phyloP scores from a whole-genome alignment of 1,140 invertebrate species.

The Mesaphorura yosii region DNA sequence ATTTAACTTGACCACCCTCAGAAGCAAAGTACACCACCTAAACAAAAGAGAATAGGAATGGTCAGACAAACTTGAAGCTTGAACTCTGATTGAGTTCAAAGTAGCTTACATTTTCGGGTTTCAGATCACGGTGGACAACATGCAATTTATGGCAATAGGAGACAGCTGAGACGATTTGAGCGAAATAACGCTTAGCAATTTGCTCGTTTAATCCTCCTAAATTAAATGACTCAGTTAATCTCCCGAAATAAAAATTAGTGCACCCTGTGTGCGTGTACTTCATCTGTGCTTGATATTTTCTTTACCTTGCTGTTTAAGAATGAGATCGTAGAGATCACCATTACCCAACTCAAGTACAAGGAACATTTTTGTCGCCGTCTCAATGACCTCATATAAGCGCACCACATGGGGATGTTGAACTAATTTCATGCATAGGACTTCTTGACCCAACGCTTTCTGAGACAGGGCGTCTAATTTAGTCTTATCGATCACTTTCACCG shows the following conservation, averaged over 20 bases:
- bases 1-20: conserved; percentile 75
- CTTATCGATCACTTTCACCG: conserved; percentile 80
- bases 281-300: too few relatives aligned
- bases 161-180: conserved; percentile 36
- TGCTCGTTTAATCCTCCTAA: conserved; percentile 46
- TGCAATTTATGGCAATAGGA: conserved; percentile 76
- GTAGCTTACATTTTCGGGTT: conserved; percentile 38
- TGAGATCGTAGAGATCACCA: conserved; percentile 98
- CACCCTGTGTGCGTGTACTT: too few relatives aligned
- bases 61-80: too few relatives aligned
- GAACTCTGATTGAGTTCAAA: too few relatives aligned
- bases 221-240: neutral
- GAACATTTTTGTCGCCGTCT: conserved; percentile 91
- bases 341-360: conserved; percentile 96
- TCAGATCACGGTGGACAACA: conserved; percentile 88
- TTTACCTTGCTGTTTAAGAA: conserved; percentile 81
- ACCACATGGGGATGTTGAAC: conserved; percentile 97
- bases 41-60: too few relatives aligned
- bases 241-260: neutral
- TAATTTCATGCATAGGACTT: conserved; percentile 95
- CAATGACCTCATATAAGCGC: conserved; percentile 95
- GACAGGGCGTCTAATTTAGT: conserved; percentile 92
- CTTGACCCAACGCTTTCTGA: conserved; percentile 93
- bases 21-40: too few relatives aligned
- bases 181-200: conserved; percentile 81